phyloP scores from a whole-genome alignment of 2,888 invertebrate species.

The Zaprionus obscuricornis region DNA sequence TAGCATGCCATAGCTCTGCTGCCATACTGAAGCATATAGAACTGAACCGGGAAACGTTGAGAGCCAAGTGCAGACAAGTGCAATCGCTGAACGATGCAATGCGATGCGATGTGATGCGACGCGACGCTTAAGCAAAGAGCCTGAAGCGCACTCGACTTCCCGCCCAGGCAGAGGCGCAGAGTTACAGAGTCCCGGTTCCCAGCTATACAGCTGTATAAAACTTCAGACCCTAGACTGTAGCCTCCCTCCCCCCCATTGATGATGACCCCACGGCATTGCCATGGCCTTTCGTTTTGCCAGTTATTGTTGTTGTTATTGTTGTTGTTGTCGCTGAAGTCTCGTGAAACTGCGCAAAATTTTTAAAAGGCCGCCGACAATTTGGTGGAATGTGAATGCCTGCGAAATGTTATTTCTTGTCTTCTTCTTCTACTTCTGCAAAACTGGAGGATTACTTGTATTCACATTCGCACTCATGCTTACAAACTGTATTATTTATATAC shows the following conservation, averaged over 20 bases:
- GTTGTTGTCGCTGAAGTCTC: slow-evolving; percentile 26
- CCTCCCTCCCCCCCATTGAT: slow-evolving; percentile 49
- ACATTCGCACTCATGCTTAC: slow-evolving; percentile 10
- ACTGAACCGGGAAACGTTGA: slow-evolving; percentile 5
- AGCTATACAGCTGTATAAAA: slow-evolving; percentile 8
- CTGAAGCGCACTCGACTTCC: slow-evolving; percentile 18
- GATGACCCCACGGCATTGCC: slow-evolving; percentile 52
- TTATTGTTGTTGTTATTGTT: slow-evolving; percentile 16
- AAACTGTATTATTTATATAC: neutral
- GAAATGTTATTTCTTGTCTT: slow-evolving; percentile 20
- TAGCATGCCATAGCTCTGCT: neutral
- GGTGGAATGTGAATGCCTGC: slow-evolving; percentile 49
- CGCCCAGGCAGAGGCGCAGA: neutral
- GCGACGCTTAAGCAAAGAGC: slow-evolving; percentile 21
- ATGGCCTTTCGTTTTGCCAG: slow-evolving; percentile 43
- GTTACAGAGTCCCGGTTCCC: slow-evolving; percentile 7
- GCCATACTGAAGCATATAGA: slow-evolving; percentile 8
- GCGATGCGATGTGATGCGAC: too few relatives aligned
- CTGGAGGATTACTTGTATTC: slow-evolving; percentile 9
- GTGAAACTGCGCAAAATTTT: slow-evolving; percentile 50
- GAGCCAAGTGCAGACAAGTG: slow-evolving; percentile 37
- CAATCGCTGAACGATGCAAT: slow-evolving; percentile 38
- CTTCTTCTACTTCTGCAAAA: slow-evolving; percentile 5
- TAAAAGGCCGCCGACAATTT: slow-evolving; percentile 55
- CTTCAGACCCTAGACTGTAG: slow-evolving; percentile 13